Conservation (phyloP, 2,888 invertebrate species). For the Bugulina stolonifera region DNA sequence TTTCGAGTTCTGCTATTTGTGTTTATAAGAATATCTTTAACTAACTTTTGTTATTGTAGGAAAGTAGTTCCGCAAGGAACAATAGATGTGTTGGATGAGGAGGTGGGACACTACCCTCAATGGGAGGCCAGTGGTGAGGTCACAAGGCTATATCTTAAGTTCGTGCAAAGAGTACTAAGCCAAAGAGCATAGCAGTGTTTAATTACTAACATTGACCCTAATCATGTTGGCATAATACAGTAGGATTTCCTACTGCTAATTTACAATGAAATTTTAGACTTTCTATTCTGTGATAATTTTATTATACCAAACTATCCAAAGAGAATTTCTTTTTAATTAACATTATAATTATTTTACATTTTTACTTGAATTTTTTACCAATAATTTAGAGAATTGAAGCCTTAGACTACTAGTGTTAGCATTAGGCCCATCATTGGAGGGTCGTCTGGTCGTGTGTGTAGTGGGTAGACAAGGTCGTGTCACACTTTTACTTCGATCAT, state of each 20-base stretch:
- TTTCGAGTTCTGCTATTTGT: too few relatives aligned
- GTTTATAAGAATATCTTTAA: too few relatives aligned
- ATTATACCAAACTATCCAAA: background rate
- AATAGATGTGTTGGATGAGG: conserved; percentile 35
- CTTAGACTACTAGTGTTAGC: background rate
- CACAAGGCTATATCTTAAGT: conserved; percentile 32
- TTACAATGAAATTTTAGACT: background rate
- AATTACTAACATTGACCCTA: too few relatives aligned
- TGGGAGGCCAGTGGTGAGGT: conserved; percentile 43
- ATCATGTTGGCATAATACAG: too few relatives aligned
- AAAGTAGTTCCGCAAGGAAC: conserved; percentile 37
- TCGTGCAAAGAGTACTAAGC: conserved; percentile 28
- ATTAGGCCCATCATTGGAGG: background rate
- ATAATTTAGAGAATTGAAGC: background rate
- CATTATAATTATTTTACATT: background rate
- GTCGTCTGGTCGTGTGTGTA: too few relatives aligned
- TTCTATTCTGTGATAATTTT: background rate
- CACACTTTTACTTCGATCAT: background rate
- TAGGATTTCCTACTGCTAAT: too few relatives aligned
- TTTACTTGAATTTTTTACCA: background rate
- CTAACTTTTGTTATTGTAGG: too few relatives aligned
- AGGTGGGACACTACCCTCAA: conserved; percentile 50
- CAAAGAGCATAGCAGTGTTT: too few relatives aligned
- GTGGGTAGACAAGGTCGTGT: too few relatives aligned
- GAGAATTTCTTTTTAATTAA: background rate